These are phyloP conservation scores for Leptinotarsa peninsularis DNA, from an alignment of 2,888 invertebrate genomes.

Conservation along the genomic window DNA sequence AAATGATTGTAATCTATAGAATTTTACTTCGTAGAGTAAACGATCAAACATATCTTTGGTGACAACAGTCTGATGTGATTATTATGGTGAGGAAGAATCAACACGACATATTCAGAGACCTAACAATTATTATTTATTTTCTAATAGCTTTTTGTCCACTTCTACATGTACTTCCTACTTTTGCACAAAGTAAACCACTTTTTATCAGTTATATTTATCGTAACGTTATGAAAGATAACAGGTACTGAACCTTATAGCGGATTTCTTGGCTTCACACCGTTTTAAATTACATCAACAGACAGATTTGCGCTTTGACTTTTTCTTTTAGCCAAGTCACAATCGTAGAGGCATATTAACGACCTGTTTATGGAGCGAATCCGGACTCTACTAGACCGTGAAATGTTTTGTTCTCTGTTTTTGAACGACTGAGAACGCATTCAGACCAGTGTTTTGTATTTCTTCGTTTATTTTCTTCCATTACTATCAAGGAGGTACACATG, in stretches of 20 bases:
- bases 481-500: background rate
- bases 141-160: no score
- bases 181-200: no score
- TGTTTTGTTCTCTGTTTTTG: constrained; percentile 21
- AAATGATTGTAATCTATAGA: no score
- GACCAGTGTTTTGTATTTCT: background rate
- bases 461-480: background rate
- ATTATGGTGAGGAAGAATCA: no score
- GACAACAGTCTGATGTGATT: no score
- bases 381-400: constrained; percentile 28
- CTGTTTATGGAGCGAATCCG: constrained; percentile 31
- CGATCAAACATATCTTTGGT: no score
- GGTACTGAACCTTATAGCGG: background rate
- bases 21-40: no score
- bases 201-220: no score
- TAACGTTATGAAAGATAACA: background rate
- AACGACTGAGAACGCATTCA: background rate
- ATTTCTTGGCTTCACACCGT: background rate
- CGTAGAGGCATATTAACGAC: constrained; percentile 18
- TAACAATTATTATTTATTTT: no score
- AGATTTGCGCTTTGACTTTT: background rate
- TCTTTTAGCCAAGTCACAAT: constrained; percentile 7
- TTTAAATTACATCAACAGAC: background rate
- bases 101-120: no score
- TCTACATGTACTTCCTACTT: no score